These are phyloP conservation scores for Drosophila malerkotliana DNA, from an alignment of 1,140 invertebrate genomes.

Conservation along the genomic window DNA sequence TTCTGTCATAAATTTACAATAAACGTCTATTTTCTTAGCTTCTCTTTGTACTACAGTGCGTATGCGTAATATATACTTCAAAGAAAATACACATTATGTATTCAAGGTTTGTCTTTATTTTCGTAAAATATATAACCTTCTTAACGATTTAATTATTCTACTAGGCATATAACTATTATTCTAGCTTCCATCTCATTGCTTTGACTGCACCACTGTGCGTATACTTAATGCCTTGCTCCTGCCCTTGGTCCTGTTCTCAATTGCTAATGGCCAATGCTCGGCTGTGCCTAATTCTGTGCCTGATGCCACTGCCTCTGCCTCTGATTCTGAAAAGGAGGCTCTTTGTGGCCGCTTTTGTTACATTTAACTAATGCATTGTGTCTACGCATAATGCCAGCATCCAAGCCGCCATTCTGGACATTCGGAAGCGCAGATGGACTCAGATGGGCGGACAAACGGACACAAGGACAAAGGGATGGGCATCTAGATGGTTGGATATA, in stretches of 20 bases:
- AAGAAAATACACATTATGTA: too few relatives aligned
- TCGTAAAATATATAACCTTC: too few relatives aligned
- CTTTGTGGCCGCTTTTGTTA: slow-evolving; percentile 44
- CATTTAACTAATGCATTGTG: slow-evolving; percentile 56
- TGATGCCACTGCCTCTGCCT: neutral
- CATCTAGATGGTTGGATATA: neutral
- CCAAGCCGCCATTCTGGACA: slow-evolving; percentile 22
- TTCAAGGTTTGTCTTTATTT: too few relatives aligned
- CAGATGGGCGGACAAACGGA: slow-evolving; percentile 9
- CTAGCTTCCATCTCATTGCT: too few relatives aligned
- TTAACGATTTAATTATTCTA: too few relatives aligned
- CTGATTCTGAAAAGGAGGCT: slow-evolving; percentile 25
- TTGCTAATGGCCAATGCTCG: slow-evolving; percentile 41
- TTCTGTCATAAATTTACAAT: too few relatives aligned
- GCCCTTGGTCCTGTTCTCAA: slow-evolving; percentile 27
- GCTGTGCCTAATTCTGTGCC: slow-evolving; percentile 34
- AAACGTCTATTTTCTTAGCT: too few relatives aligned
- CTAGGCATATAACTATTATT: too few relatives aligned
- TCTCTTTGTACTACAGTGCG: too few relatives aligned
- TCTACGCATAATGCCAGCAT: slow-evolving; percentile 50
- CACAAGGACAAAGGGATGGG: too few relatives aligned
- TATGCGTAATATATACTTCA: too few relatives aligned
- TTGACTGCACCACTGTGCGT: neutral
- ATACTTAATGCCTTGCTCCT: slow-evolving; percentile 23
- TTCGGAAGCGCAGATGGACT: slow-evolving; percentile 16